These are phyloP conservation scores for Xiphydria camelus DNA, from an alignment of 2,888 invertebrate genomes.

Conservation along the genomic window DNA sequence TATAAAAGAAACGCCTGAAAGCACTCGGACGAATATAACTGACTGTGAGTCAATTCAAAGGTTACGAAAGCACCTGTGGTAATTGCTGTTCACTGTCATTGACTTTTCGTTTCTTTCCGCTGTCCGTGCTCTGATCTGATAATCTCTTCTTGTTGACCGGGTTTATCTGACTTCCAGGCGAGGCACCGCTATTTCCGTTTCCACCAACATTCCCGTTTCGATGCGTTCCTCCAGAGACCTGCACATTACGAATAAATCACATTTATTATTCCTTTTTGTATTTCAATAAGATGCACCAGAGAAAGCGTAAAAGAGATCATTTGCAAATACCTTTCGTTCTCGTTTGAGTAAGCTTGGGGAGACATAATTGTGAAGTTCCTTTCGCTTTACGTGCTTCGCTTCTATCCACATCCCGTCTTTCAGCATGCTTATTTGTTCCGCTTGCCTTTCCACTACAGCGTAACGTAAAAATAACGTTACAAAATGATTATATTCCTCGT, in stretches of 20 bases:
- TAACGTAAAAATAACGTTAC: too few relatives aligned
- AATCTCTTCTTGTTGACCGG: conserved; percentile 33
- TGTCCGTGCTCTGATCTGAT: conserved; percentile 38
- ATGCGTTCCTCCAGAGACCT: conserved; percentile 41
- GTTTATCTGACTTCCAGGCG: conserved; percentile 39
- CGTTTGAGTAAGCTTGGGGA: conserved; percentile 71
- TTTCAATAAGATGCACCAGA: neutral
- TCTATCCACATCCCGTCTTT: conserved; percentile 80
- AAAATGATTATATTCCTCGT: too few relatives aligned
- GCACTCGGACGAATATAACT: too few relatives aligned
- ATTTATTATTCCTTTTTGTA: neutral
- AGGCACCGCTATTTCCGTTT: conserved; percentile 40
- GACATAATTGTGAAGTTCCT: conserved; percentile 74
- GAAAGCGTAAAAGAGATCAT: neutral
- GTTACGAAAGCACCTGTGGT: conserved; percentile 30
- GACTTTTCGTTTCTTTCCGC: conserved; percentile 39
- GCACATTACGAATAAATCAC: neutral
- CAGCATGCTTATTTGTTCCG: conserved; percentile 64
- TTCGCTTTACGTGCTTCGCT: conserved; percentile 85
- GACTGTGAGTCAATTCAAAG: too few relatives aligned
- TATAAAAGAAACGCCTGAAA: too few relatives aligned
- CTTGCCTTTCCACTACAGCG: conserved; percentile 64
- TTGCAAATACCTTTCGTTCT: conserved; percentile 66
- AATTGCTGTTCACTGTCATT: conserved; percentile 37
- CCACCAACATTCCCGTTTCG: conserved; percentile 41